Percentiles rank a stretch among this genome's conserved stretches.
Evolutionary conservation across 1,140 invertebrate genomes (phyloP).

Genomic region (Hylyphantes graminicola): DNA sequence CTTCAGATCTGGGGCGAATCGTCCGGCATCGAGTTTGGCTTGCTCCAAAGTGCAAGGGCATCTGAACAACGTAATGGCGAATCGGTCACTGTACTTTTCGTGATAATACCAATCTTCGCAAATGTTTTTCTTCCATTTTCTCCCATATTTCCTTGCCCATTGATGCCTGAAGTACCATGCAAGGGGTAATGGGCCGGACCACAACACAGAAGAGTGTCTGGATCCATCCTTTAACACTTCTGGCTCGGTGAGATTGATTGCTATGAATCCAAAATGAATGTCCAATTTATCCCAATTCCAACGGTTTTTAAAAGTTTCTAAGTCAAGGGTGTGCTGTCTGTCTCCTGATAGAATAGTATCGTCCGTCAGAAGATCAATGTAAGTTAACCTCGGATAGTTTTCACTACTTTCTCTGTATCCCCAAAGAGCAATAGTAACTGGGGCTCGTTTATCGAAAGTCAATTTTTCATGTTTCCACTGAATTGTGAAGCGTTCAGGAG

Average conservation of each 20-base stretch:
- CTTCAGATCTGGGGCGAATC: conserved; percentile 88
- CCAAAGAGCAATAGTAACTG: conserved; percentile 62
- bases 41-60: conserved; percentile 94
- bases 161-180: conserved; percentile 92
- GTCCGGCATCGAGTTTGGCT: conserved; percentile 89
- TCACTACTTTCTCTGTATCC: conserved; percentile 62
- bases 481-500: conserved; percentile 60
- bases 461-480: conserved; percentile 64
- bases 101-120: conserved; percentile 90
- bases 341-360: conserved; percentile 38
- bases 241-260: conserved; percentile 86
- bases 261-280: conserved; percentile 88
- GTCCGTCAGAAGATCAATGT: conserved; percentile 62
- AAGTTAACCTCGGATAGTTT: conserved; percentile 64
- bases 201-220: conserved; percentile 73
- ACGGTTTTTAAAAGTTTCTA: conserved; percentile 73
- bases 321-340: conserved; percentile 34
- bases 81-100: conserved; percentile 87
- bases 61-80: conserved; percentile 79
- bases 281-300: conserved; percentile 76
- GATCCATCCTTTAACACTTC: conserved; percentile 74
- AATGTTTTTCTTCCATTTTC: conserved; percentile 79
- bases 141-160: conserved; percentile 82
- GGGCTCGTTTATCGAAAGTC: conserved; percentile 51
- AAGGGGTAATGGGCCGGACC: conserved; percentile 90